phyloP scores from a whole-genome alignment of 2,888 invertebrate species.

The Colletes collaris region DNA sequence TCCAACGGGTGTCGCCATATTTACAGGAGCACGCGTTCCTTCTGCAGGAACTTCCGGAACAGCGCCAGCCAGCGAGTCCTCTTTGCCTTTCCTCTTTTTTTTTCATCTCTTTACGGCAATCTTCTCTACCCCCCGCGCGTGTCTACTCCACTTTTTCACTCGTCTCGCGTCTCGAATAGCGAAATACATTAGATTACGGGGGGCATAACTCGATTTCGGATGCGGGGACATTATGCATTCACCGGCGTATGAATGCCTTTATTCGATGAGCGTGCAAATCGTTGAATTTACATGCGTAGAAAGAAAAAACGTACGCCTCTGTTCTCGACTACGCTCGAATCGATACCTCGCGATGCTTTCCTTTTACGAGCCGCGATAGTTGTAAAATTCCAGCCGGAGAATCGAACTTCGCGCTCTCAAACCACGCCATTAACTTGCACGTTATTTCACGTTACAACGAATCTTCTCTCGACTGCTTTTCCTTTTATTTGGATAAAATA shows the following conservation, averaged over 20 bases:
- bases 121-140: neutral
- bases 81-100: slow-evolving; percentile 21
- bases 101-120: slow-evolving; percentile 1
- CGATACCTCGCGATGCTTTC: too few relatives aligned
- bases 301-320: too few relatives aligned
- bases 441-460: too few relatives aligned
- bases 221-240: slow-evolving; percentile 28
- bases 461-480: too few relatives aligned
- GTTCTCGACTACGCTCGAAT: too few relatives aligned
- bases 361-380: too few relatives aligned
- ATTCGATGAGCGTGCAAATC: neutral
- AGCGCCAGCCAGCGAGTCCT: slow-evolving; percentile 22
- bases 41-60: slow-evolving; percentile 41
- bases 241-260: slow-evolving; percentile 20
- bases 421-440: too few relatives aligned
- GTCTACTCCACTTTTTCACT: slow-evolving; percentile 15
- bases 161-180: slow-evolving; percentile 35
- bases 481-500: too few relatives aligned
- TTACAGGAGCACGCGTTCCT: slow-evolving; percentile 53
- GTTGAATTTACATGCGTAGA: neutral
- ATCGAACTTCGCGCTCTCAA: too few relatives aligned
- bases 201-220: slow-evolving; percentile 43
- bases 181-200: slow-evolving; percentile 38
- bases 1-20: slow-evolving; percentile 49
- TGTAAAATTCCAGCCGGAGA: too few relatives aligned